phyloP scores from a whole-genome alignment of 1,140 invertebrate species.

The Battus philenor region DNA sequence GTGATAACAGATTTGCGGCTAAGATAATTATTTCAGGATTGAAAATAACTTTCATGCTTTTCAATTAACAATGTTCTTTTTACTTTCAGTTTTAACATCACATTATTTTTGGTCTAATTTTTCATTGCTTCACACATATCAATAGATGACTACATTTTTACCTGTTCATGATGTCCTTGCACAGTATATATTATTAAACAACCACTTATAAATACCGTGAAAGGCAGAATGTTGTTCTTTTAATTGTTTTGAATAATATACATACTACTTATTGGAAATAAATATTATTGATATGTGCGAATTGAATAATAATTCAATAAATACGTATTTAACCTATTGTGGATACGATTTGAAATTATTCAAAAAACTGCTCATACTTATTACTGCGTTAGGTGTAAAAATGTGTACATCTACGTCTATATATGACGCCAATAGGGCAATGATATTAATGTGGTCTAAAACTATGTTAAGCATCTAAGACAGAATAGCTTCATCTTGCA shows the following conservation, averaged over 20 bases:
- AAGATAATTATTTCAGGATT: too few species aligned
- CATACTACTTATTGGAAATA: too few species aligned
- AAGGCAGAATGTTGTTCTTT: too few species aligned
- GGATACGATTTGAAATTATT: conserved; percentile 5
- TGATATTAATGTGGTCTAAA: conserved; percentile 32
- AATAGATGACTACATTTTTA: conserved; percentile 1
- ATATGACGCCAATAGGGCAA: neutral
- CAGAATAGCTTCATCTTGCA: conserved; percentile 50
- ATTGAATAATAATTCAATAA: conserved; percentile 9
- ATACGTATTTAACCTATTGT: conserved; percentile 8
- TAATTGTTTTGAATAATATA: too few species aligned
- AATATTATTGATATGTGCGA: conserved; percentile 24
- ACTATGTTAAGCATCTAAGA: conserved; percentile 38
- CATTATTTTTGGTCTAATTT: conserved; percentile 36
- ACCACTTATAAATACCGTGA: too few species aligned
- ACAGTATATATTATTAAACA: too few species aligned
- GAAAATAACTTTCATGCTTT: too few species aligned
- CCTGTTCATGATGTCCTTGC: too few species aligned
- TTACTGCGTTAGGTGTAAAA: neutral
- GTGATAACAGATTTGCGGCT: too few species aligned
- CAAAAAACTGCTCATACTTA: neutral
- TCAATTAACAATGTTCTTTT: conserved; percentile 19
- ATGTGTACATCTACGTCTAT: neutral
- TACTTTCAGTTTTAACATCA: conserved; percentile 28
- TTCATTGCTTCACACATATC: conserved; percentile 24